Evolutionary conservation across 2,888 invertebrate species (phyloP).

Genomic region (Celastrina argiolus): DNA sequence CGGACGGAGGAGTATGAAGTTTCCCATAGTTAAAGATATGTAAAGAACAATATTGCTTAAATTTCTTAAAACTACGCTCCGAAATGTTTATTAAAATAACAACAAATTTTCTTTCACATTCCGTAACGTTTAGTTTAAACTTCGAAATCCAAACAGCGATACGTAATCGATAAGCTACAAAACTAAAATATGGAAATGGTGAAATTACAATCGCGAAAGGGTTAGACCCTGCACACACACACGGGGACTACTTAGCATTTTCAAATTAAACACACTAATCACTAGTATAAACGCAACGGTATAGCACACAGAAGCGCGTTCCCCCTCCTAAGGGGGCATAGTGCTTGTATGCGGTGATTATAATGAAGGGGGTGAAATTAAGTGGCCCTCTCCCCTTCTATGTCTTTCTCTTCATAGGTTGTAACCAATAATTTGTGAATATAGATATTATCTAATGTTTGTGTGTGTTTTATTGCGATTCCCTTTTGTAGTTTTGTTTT

Average conservation of each 20-base stretch:
- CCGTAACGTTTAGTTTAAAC: too few relatives aligned
- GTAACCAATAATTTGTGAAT: slow-evolving; percentile 55
- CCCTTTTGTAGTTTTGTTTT: too few relatives aligned
- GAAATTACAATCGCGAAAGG: slow-evolving; percentile 51
- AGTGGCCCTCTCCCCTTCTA: slow-evolving; percentile 74
- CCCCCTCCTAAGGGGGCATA: slow-evolving; percentile 47
- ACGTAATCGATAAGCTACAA: slow-evolving; percentile 33
- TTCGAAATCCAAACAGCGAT: background rate
- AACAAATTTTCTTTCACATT: too few relatives aligned
- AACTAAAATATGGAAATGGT: slow-evolving; percentile 53
- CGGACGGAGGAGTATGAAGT: too few relatives aligned
- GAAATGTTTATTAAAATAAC: too few relatives aligned
- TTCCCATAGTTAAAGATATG: too few relatives aligned
- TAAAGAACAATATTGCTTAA: too few relatives aligned
- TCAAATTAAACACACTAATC: slow-evolving; percentile 79
- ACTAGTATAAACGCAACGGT: slow-evolving; percentile 64
- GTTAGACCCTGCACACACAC: slow-evolving; percentile 66
- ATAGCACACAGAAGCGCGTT: slow-evolving; percentile 40
- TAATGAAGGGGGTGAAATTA: slow-evolving; percentile 78
- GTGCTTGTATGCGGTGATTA: slow-evolving; percentile 70
- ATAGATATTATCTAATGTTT: slow-evolving; percentile 4
- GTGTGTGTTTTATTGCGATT: background rate
- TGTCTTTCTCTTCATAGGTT: slow-evolving; percentile 68
- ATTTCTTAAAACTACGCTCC: too few relatives aligned
- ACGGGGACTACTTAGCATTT: slow-evolving; percentile 77